phyloP scores from a whole-genome alignment of 2,113 vertebrate species.

The Silurus glanis region DNA sequence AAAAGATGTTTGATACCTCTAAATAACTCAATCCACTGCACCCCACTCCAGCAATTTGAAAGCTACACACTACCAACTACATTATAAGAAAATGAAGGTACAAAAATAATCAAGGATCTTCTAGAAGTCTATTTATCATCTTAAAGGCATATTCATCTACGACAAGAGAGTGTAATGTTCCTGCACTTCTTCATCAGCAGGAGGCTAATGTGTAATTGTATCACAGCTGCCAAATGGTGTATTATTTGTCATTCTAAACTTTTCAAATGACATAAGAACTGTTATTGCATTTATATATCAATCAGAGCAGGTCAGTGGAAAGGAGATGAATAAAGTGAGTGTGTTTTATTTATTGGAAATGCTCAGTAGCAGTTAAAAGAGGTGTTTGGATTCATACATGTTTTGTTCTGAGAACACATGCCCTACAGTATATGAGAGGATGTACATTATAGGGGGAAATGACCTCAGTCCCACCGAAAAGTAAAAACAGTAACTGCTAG shows the following conservation, averaged over 20 bases:
- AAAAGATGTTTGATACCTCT: background rate
- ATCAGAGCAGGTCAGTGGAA: constrained; percentile 43
- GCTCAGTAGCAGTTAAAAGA: constrained; percentile 20
- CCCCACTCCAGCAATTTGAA: background rate
- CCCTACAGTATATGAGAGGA: background rate
- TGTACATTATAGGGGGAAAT: background rate
- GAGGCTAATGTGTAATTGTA: constrained; percentile 12
- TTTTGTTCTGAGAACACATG: background rate
- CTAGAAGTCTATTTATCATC: constrained; percentile 12
- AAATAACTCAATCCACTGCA: background rate
- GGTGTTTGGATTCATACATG: constrained; percentile 37
- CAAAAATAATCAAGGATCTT: background rate
- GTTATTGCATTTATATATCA: constrained; percentile 46
- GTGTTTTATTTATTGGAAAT: constrained; percentile 45
- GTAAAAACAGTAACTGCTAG: background rate
- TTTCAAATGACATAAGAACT: constrained; percentile 26
- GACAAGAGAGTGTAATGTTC: constrained; percentile 11
- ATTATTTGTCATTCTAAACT: constrained; percentile 26
- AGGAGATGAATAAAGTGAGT: constrained; percentile 14
- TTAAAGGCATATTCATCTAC: constrained; percentile 23
- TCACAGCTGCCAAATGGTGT: constrained; percentile 7
- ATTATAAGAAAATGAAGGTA: background rate
- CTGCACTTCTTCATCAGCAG: constrained; percentile 20
- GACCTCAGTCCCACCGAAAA: background rate
- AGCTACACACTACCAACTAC: background rate